A percentile compares a stretch with the other conserved stretches of the same genome.
Evolutionary conservation across 2,113 vertebrate species (phyloP).

Genomic region (Pseudorasbora parva): DNA sequence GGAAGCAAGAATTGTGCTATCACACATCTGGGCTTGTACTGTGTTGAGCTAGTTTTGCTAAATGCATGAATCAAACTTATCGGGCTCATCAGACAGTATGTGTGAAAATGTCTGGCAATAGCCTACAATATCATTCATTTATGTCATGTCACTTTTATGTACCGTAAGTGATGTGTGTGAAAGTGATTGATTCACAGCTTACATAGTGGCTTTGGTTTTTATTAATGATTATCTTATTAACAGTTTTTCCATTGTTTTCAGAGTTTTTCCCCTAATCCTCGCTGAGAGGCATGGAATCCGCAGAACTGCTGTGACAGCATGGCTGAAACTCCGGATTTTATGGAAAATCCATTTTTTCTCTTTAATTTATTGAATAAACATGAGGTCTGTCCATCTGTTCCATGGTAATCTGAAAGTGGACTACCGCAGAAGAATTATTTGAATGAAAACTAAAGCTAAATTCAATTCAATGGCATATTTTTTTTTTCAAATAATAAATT

Average conservation of each 20-base stretch:
- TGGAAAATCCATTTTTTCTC: constrained; percentile 17
- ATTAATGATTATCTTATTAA: constrained; percentile 15
- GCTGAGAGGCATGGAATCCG: constrained; percentile 11
- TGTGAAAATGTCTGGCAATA: not conserved
- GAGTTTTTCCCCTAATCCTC: not conserved
- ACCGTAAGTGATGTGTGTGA: not conserved
- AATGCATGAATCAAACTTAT: constrained; percentile 33
- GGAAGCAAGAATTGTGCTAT: constrained; percentile 50
- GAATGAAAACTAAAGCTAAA: not conserved
- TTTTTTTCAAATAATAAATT: not conserved
- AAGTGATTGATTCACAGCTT: not conserved
- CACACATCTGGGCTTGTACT: constrained; percentile 20
- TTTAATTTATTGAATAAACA: constrained; percentile 27
- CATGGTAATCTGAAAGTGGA: not conserved
- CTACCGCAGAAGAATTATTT: not conserved
- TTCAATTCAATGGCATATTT: not conserved
- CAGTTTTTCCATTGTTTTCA: constrained; percentile 22
- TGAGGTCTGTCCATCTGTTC: not conserved
- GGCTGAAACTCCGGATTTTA: not conserved
- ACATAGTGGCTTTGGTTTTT: constrained; percentile 13
- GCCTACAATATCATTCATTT: not conserved
- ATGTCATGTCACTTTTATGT: not conserved
- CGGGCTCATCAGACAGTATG: not conserved
- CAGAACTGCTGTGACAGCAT: constrained; percentile 41
- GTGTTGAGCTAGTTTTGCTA: not conserved